Conservation (phyloP, 2,888 invertebrate species). For the Heliconius aoede region DNA sequence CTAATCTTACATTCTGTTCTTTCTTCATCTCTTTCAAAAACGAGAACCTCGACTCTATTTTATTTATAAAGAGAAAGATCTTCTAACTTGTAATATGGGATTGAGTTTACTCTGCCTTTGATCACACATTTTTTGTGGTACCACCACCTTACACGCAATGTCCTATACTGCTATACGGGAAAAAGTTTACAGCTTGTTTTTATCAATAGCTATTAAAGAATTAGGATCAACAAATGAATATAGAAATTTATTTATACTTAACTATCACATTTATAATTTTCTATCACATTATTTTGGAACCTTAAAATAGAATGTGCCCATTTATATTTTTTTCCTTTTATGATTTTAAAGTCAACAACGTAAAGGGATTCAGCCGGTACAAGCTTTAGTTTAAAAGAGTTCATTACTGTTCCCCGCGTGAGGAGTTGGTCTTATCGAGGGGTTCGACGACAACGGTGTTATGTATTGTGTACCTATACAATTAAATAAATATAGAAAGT, state of each 20-base stretch:
- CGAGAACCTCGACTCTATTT: neutral
- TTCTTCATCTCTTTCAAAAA: too few relatives aligned
- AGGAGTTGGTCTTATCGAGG: constrained; percentile 46
- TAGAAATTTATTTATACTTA: neutral
- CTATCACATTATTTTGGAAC: neutral
- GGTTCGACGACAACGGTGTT: constrained; percentile 49
- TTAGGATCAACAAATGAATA: neutral
- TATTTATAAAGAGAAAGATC: neutral
- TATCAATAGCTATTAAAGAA: neutral
- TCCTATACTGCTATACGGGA: too few relatives aligned
- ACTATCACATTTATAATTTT: neutral
- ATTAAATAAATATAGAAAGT: too few relatives aligned
- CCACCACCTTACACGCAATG: too few relatives aligned
- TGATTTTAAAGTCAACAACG: constrained; percentile 59
- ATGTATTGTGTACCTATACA: constrained; percentile 43
- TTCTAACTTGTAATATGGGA: neutral
- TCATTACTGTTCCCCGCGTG: constrained; percentile 59
- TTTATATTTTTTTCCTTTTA: constrained; percentile 39
- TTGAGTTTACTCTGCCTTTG: neutral
- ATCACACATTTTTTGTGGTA: neutral
- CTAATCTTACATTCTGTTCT: too few relatives aligned
- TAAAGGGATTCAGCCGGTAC: constrained; percentile 55
- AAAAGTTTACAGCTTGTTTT: too few relatives aligned
- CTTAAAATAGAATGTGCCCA: constrained; percentile 4
- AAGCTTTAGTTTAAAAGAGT: constrained; percentile 54